Evolutionary conservation across 2,888 invertebrate species (phyloP).

Genomic region (Galerucella calmariensis): DNA sequence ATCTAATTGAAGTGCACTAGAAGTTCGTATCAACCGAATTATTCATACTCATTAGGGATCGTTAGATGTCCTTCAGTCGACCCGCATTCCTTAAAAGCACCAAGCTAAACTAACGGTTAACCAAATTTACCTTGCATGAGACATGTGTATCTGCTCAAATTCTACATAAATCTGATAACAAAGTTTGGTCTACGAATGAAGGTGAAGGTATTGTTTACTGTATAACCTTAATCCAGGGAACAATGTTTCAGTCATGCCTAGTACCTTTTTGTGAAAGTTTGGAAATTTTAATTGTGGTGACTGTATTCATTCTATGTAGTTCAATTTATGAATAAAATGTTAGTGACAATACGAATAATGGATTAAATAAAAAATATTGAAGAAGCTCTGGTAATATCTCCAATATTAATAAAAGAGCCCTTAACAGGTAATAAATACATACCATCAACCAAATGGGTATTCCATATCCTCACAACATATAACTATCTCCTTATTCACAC

Average conservation of each 20-base stretch:
- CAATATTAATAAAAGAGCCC: no score
- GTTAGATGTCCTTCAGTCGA: background rate
- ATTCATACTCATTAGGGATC: background rate
- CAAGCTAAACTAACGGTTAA: conserved; percentile 1
- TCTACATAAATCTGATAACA: conserved; percentile 12
- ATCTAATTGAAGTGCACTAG: background rate
- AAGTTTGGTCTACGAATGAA: conserved; percentile 4
- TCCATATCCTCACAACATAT: no score
- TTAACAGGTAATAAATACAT: no score
- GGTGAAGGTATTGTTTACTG: conserved; percentile 11
- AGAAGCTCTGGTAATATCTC: no score
- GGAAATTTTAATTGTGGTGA: background rate
- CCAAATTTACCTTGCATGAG: background rate
- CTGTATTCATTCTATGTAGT: no score
- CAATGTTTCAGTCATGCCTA: background rate
- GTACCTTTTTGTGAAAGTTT: background rate
- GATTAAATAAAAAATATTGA: no score
- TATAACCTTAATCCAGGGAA: conserved; percentile 2
- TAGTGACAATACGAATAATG: no score
- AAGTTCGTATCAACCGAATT: background rate
- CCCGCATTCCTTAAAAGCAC: conserved; percentile 3
- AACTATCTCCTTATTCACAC: background rate
- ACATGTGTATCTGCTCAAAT: conserved; percentile 17
- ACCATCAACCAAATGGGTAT: no score
- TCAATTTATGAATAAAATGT: no score